Evolutionary conservation across 1,140 invertebrate genomes (phyloP), one percentile per base, ranked within the genome.

Genomic region (Trichonephila clavipes): DNA sequence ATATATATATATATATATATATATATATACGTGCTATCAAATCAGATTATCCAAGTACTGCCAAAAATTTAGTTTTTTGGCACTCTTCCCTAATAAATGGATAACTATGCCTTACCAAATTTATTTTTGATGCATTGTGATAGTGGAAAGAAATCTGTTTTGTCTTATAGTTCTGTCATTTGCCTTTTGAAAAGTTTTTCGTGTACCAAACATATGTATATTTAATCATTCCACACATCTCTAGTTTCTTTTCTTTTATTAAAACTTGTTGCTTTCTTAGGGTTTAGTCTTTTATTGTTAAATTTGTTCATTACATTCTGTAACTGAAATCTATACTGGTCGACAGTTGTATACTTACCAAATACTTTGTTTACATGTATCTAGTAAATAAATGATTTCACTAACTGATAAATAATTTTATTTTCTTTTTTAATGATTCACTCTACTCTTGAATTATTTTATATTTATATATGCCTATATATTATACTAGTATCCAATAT

Each of bases 381-480:
- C 81, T 92, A 92, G 91, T 87, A 19, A 92, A 92, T 92, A 92
- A 92, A 92, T 28, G 83, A 28, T 83, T 90, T 86, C 83, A 90
- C 24, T 90, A 82, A 58, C 86, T 21, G 16, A 64, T 88, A 34
- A 28, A 34, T 18, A 64, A n/a, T 58, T 59, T 58, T 83, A 83
- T n/a, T 83, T 77, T 19, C 72, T 77, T 77, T 12, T 40, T 77
- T 18, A 77, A 18, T 77, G 12, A 18, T 77, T 77, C n/a, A n/a
- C 51, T 10, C 34, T 51, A 12, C 51, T 51, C 8, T 10, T 28
- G 5, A 40, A 40, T 40, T 40, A 40, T 40, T 40, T 40, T 40
- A 40, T 40, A 40, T 40, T 40, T 40, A 40, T 40, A 4, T 40
- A 40, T 40, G 34, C 34, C 4, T 40, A 40, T 28, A 28, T 40